Percentiles rank a stretch among this genome's conserved stretches.
These are phyloP conservation scores for Pissodes strobi DNA, from an alignment of 1,140 invertebrate species.

Conservation along the genomic window DNA sequence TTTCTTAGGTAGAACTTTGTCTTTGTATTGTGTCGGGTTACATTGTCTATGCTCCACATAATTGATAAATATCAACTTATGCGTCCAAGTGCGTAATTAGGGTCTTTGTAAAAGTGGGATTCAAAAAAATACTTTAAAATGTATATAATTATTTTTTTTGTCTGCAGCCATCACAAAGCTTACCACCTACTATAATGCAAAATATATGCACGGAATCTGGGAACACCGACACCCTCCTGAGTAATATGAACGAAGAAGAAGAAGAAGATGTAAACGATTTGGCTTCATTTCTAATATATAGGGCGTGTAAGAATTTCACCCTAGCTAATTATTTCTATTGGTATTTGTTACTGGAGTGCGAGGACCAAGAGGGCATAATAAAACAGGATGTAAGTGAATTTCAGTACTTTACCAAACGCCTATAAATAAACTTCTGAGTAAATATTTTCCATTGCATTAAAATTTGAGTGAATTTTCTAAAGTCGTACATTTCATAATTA, in stretches of 20 bases:
- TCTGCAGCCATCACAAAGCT: conserved; percentile 1
- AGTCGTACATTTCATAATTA: too few relatives aligned
- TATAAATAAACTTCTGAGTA: not conserved
- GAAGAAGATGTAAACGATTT: conserved; percentile 75
- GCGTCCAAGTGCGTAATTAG: too few relatives aligned
- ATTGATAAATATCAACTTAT: too few relatives aligned
- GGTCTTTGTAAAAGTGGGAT: too few relatives aligned
- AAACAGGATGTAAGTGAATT: conserved; percentile 68
- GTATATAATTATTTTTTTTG: conserved; percentile 1
- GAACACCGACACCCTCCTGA: conserved; percentile 57
- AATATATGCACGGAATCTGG: conserved; percentile 50
- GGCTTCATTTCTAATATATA: conserved; percentile 87
- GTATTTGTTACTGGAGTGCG: conserved; percentile 93
- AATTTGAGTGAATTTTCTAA: too few relatives aligned
- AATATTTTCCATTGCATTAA: not conserved
- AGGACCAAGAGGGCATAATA: conserved; percentile 71
- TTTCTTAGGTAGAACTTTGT: too few relatives aligned
- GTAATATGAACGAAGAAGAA: conserved; percentile 77
- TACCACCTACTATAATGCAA: conserved; percentile 45
- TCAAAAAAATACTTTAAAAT: too few relatives aligned
- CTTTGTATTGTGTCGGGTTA: too few relatives aligned
- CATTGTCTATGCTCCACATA: too few relatives aligned
- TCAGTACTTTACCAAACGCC: not conserved
- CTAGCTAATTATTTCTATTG: conserved; percentile 97
- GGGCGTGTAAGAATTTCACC: conserved; percentile 85